Base-by-base conservation (phyloP, 2,888 invertebrate genomes). In the Drosophila nr. perissopoda region DNA sequence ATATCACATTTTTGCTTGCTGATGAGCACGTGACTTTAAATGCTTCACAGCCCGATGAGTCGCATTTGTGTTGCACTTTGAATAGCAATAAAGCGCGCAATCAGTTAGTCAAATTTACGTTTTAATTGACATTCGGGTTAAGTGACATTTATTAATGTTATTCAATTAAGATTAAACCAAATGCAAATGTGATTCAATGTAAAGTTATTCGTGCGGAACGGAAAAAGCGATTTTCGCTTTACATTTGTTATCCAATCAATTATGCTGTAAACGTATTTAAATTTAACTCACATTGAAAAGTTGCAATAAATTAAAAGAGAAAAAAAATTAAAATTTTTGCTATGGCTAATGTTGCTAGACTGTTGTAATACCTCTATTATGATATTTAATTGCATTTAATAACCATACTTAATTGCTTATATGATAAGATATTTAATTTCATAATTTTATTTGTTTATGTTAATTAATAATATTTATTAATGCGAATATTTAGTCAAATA, bases 21-120 rank as follows among this genome's bases (percentile, higher is more conserved):
- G 76, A 67, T 77, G 74, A 10, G 42, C 60, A 61, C 76, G 76
- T 75, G 76, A 70, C 27, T 38, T n/a, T 11, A 34, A 48, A 38
- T 31, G 8, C 21, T n/a, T 2, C 27, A 61, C n/a, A 54, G 10
- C 56, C 18, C 34, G 38, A 33, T 61, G 60, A 58, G 10, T 29
- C 54, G 61, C 58, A 52, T 46, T 72, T 49, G 5, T 10, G 34
- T 13, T 40, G 38, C 13, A 31, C 16, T 54, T 27, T 4, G 7
- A 54, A 65, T 56, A 59, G 21, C 56, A 70, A 52, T 46, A 8
- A 25, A 16, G 2, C 8, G 4, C 7, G 7, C 2, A 16, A 46
- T 42, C 27, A 25, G 13, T n/a, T 6, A 25, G 25, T 7, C 2
- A 31, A 34, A 52, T 60, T 36, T 52, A 29, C 40, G 40, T 51